Percentiles rank a stretch among this genome's conserved stretches.
Conservation (phyloP, 2,888 invertebrate genomes). For the Dioctria rufipes region DNA sequence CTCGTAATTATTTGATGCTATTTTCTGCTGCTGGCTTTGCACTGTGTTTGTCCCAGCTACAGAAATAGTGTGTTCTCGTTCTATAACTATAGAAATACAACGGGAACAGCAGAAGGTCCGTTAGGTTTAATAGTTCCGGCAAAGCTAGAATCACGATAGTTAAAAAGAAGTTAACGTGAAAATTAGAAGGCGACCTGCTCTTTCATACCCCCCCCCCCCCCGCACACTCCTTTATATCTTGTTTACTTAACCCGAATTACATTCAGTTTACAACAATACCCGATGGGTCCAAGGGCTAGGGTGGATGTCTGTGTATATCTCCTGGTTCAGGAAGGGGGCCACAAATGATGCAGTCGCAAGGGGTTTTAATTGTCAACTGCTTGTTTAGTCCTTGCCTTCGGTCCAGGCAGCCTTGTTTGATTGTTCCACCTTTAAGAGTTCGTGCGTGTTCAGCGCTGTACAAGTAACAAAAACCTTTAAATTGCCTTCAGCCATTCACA, state of each 20-base stretch:
- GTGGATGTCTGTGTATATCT: background rate
- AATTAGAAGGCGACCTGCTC: background rate
- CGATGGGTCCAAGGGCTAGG: background rate
- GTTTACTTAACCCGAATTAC: constrained; percentile 45
- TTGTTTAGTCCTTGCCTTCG: background rate
- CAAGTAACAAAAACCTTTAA: too few relatives aligned
- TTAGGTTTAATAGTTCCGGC: background rate
- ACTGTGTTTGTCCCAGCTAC: background rate
- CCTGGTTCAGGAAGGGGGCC: too few relatives aligned
- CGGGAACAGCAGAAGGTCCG: background rate
- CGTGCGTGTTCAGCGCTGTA: background rate
- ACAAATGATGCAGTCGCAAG: background rate
- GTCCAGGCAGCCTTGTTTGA: background rate
- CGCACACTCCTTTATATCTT: background rate
- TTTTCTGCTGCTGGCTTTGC: background rate
- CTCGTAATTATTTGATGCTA: constrained; percentile 20
- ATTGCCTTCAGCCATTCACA: too few relatives aligned
- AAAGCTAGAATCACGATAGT: background rate
- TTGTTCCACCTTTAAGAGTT: background rate
- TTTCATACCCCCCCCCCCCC: background rate
- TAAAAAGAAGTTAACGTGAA: constrained; percentile 20
- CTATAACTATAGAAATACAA: background rate
- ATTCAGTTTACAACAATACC: constrained; percentile 33
- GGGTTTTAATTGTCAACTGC: background rate
- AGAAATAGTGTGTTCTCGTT: background rate